Evolutionary conservation across 2,888 invertebrate genomes (phyloP), one percentile per base, ranked within the genome.

Genomic region (Tetragonisca angustula): DNA sequence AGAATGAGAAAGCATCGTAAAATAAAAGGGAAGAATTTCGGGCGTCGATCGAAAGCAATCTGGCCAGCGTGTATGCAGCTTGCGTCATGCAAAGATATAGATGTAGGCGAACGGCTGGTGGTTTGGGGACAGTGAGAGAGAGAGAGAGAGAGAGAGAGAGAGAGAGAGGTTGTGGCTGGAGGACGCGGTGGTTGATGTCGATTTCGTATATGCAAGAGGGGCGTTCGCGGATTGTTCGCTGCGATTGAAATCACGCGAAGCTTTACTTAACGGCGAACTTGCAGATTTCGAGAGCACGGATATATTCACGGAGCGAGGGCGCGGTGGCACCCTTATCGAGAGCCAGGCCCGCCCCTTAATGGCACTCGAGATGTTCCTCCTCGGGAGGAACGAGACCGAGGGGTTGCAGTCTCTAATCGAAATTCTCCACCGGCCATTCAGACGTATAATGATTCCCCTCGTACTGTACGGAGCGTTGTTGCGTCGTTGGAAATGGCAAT

Each of bases 231-330:
- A 84, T 86, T 84, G 80, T 86, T 86, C 81, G 68, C 52, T 0
- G 68, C 85, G 85, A 88, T 86, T 87, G 80, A 86, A 88, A 87
- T 88, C 87, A 88, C 85, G 87, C 84, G 84, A 88, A 79, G 80
- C 77, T 87, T 87, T 79, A 76, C 84, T 88, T 79, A 86, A 82
- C 78, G 78, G 80, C 71, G 72, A 82, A 74, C 84, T 83, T 77
- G 81, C 74, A 78, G 80, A 87, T 83, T 83, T 82, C 79, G 72
- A 76, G 82, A 78, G 65, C 78, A 65, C 73, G 65, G 84, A 81
- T 79, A 81, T 69, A 71, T 68, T 62, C 72, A 32, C 19, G 9
- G 27, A n/a, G 27, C 54, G 36, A 36, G 9, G 9, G 36, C 50
- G 36, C 50, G 21, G n/a, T 54, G 32, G 6, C 68, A 27, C 24